A percentile compares a stretch with the other conserved stretches of the same genome.
Conservation (phyloP, 2,113 vertebrate species). For the Indicator maculatus region DNA sequence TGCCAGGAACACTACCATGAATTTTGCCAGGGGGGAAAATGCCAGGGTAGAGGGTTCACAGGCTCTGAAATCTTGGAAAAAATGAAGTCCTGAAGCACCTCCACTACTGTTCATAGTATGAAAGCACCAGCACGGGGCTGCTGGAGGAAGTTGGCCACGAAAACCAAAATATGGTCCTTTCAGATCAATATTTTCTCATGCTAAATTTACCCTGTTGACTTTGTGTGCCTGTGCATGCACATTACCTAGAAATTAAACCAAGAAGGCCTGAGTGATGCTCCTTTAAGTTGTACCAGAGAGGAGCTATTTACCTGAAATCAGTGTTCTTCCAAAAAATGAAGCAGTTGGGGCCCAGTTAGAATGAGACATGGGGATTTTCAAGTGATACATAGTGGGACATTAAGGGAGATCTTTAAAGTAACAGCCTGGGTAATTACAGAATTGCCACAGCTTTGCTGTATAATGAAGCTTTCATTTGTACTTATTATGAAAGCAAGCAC, state of each 20-base stretch:
- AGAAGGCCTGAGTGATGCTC: neutral
- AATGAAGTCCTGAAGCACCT: neutral
- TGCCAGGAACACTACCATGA: neutral
- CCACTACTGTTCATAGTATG: neutral
- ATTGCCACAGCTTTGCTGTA: conserved; percentile 14
- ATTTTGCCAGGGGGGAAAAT: neutral
- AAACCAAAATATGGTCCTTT: neutral
- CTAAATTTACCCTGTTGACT: neutral
- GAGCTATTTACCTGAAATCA: conserved; percentile 40
- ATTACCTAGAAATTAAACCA: conserved; percentile 32
- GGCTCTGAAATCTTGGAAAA: neutral
- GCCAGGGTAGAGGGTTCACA: neutral
- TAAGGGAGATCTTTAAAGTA: conserved; percentile 36
- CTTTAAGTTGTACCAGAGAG: neutral
- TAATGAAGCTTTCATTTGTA: conserved; percentile 47
- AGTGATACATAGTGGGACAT: conserved; percentile 14
- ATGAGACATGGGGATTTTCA: neutral
- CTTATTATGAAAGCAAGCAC: conserved; percentile 18
- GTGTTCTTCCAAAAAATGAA: neutral
- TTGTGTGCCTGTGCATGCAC: neutral
- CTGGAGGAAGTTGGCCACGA: neutral
- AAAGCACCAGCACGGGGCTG: rapidly evolving
- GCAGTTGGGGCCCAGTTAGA: neutral
- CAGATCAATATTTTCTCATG: neutral
- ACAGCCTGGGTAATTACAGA: conserved; percentile 45